Evolutionary conservation across 2,113 vertebrate species (phyloP).

Genomic region (Ageneiosus marmoratus): DNA sequence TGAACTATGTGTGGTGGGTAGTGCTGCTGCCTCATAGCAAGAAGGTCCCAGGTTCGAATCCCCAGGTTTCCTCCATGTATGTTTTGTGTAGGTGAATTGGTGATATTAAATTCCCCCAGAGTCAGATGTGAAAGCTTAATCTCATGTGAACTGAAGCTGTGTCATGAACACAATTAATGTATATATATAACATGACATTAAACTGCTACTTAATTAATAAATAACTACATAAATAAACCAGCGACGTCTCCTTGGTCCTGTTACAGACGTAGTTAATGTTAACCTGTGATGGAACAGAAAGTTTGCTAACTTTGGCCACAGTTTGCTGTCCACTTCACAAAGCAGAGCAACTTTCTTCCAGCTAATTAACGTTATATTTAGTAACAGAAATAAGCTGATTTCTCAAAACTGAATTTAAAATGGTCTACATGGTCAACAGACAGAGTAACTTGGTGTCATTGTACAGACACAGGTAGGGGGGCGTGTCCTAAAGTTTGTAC

Average conservation of each 20-base stretch:
- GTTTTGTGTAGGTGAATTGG: no score
- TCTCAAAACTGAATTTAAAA: background rate
- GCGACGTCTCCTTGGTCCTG: background rate
- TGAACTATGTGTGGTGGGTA: no score
- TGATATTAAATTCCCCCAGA: no score
- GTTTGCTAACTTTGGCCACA: background rate
- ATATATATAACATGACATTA: no score
- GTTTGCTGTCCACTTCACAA: slow-evolving; percentile 23
- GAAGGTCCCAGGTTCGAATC: no score
- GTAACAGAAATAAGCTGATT: background rate
- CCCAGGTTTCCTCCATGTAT: no score
- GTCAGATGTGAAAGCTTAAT: no score
- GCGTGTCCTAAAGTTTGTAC: background rate
- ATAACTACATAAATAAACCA: no score
- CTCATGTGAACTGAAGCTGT: no score
- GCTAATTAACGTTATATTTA: background rate
- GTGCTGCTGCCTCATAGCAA: no score
- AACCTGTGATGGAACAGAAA: background rate
- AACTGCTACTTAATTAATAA: no score
- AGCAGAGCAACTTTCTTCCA: background rate
- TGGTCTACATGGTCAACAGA: background rate
- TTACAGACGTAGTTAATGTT: background rate
- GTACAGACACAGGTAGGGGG: background rate
- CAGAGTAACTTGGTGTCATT: background rate
- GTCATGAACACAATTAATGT: no score